Evolutionary conservation across 2,113 vertebrate genomes (phyloP).

Genomic region (Xenopus laevis): DNA sequence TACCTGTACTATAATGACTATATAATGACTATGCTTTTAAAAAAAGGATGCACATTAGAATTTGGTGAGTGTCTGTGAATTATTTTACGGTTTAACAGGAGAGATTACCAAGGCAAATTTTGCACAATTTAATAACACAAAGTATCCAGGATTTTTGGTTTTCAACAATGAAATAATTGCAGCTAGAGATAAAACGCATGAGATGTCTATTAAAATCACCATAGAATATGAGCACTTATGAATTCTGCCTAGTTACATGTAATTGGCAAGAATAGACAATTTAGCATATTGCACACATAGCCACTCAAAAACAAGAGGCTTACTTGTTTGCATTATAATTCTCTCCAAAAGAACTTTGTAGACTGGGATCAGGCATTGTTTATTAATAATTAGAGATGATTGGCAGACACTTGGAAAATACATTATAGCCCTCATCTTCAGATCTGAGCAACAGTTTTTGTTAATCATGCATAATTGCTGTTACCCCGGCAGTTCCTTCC

Average conservation of each 20-base stretch:
- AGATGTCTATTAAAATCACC: too few relatives aligned
- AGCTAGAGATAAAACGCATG: too few relatives aligned
- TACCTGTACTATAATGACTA: too few relatives aligned
- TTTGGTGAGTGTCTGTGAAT: too few relatives aligned
- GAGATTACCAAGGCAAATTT: too few relatives aligned
- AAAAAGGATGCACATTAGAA: too few relatives aligned
- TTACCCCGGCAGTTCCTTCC: conserved; percentile 13
- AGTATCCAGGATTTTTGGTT: too few relatives aligned
- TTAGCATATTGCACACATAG: neutral
- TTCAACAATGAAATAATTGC: too few relatives aligned
- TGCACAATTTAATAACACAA: too few relatives aligned
- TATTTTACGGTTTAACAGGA: too few relatives aligned
- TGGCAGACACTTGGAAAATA: conserved; percentile 34
- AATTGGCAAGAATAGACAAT: neutral
- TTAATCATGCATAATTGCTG: conserved; percentile 39
- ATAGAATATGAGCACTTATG: conserved; percentile 6
- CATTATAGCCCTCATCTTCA: conserved; percentile 20
- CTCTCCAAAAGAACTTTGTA: neutral
- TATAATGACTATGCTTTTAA: too few relatives aligned
- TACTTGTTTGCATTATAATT: conserved; percentile 15
- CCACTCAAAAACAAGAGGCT: neutral
- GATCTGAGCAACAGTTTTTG: conserved; percentile 2
- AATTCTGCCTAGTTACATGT: conserved; percentile 3
- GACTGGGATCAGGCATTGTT: conserved; percentile 3
- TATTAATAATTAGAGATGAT: conserved; percentile 34